These are phyloP conservation scores for Delichon dasypus DNA, from an alignment of 2,797 vertebrate genomes.

Conservation along the genomic window DNA sequence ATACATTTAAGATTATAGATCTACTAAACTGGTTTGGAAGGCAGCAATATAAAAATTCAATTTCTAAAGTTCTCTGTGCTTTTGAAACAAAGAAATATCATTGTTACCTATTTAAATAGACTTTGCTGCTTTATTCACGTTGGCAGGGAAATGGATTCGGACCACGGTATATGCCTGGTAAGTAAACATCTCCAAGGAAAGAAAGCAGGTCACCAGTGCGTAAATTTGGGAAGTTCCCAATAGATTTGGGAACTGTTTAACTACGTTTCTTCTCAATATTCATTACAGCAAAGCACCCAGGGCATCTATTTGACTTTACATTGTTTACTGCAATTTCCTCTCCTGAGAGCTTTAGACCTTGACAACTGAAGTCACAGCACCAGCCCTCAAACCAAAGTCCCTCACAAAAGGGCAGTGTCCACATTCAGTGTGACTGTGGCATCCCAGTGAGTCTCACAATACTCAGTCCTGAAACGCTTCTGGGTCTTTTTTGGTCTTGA, in stretches of 20 bases:
- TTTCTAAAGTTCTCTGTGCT: background rate
- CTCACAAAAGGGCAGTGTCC: background rate
- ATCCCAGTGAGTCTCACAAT: background rate
- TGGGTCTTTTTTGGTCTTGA: background rate
- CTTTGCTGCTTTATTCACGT: background rate
- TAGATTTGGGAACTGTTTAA: conserved; percentile 17
- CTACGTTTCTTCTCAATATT: background rate
- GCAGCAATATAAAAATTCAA: background rate
- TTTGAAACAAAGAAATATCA: conserved; percentile 11
- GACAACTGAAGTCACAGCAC: background rate
- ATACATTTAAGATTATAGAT: background rate
- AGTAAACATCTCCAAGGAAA: background rate
- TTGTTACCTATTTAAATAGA: background rate
- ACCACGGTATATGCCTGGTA: background rate
- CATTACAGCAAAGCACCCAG: conserved; percentile 4
- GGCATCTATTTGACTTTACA: conserved; percentile 3
- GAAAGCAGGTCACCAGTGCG: background rate
- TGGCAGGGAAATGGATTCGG: background rate
- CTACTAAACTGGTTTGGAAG: background rate
- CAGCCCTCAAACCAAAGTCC: background rate
- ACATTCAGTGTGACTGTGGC: rapidly evolving
- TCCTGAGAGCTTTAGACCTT: background rate
- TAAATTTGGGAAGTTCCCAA: background rate
- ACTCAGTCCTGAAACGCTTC: background rate
- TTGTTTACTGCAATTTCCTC: background rate